Base-by-base conservation (phyloP, 2,888 invertebrate species). In the Colostygia pectinataria region DNA sequence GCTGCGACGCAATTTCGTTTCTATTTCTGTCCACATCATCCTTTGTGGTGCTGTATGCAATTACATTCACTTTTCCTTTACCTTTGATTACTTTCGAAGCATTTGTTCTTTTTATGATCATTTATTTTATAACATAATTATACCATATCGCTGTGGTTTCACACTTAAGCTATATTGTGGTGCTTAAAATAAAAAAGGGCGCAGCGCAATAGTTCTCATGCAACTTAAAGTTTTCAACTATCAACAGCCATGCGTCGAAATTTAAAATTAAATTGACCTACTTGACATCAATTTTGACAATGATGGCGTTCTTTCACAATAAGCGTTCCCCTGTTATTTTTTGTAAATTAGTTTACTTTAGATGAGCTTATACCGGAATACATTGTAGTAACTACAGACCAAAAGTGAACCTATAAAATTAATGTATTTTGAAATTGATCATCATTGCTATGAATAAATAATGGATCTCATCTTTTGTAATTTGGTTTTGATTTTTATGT, bases 1-100 rank as follows among this genome's bases (percentile, higher is more conserved):
- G 67, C 62, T 74, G 76, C 76, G 80, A 84, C 81, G 71, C 74
- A 79, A 80, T 79, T 78, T 79, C 13, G 75, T 78, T 80, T 81
- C 77, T 80, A 79, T 77, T 78, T 80, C 70, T 80, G 74, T 71
- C 59, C 74, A 66, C 72, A 70, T 66, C 63, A 65, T 71, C 66
- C 65, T 74, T 78, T 81, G 81, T 77, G 77, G 79, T 75, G 61
- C 65, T 66, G 57, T 65, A 55, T 69, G 71, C 73, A 82, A 85
- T 83, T 81, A 82, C 69, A 74, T 71, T 71, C 61, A 69, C 73
- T 71, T 72, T 67, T 61, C 54, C 61, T 61, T 66, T 62, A 49
- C 62, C 52, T 74, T 74, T 75, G 71, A 79, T 80, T 75, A 73
- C 77, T 71, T 70, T 71, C 60, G 62, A 66, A 55, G 60, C 61